A percentile compares a stretch with the other conserved stretches of the same genome.
Conservation (phyloP, 2,113 vertebrate species). For the Engraulis encrasicolus region DNA sequence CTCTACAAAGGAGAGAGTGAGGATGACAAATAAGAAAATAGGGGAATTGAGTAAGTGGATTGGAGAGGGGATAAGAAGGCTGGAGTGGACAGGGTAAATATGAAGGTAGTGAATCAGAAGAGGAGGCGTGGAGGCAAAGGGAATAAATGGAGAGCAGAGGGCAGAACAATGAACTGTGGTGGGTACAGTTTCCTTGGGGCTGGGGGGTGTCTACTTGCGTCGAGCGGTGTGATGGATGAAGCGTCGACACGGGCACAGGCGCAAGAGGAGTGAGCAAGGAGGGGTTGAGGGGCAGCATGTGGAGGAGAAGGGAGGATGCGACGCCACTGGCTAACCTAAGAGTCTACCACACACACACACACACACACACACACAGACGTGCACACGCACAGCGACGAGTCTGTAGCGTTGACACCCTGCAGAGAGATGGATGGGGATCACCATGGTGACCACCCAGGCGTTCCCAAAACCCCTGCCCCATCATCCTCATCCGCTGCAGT, state of each 20-base stretch:
- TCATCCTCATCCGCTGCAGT: neutral
- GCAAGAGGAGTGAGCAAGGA: neutral
- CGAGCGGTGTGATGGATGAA: slow-evolving; percentile 48
- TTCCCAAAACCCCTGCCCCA: slow-evolving; percentile 7
- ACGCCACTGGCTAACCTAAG: slow-evolving; percentile 11
- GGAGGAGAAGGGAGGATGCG: neutral
- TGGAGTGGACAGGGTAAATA: no score
- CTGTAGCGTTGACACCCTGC: slow-evolving; percentile 16
- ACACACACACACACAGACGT: no score
- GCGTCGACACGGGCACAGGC: slow-evolving; percentile 26
- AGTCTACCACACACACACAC: no score
- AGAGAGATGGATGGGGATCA: slow-evolving; percentile 33
- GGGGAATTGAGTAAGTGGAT: neutral
- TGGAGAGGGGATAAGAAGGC: no score
- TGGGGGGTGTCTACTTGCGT: slow-evolving; percentile 45
- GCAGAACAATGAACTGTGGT: no score
- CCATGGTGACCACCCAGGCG: slow-evolving; percentile 34
- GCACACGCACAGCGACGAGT: neutral
- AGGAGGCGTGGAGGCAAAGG: no score
- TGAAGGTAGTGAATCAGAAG: no score
- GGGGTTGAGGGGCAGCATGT: neutral
- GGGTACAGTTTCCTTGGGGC: slow-evolving; percentile 38
- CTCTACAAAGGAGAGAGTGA: no score
- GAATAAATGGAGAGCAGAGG: no score
- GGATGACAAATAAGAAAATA: neutral